Base-by-base conservation (phyloP, 2,113 vertebrate species). In the Pangasianodon gigas region DNA sequence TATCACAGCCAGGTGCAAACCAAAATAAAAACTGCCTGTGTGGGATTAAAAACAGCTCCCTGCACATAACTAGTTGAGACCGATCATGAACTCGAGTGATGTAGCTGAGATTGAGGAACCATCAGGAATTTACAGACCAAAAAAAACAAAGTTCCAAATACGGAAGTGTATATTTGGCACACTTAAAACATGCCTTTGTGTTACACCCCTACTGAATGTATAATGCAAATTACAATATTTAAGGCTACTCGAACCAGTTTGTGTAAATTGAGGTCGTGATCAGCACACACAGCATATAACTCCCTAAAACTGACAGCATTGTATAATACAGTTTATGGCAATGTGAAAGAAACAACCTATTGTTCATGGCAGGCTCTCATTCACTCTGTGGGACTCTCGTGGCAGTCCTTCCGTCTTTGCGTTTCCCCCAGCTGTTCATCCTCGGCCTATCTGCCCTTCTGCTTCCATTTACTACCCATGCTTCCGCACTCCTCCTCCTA, bases 341-440 rank as follows among this genome's bases (percentile, higher is more conserved):
- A 14, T 62, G 44, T 80, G 41, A 74, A 83, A 54, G 8, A 51
- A 6, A 67, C 62, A 16, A 56, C 52, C 52, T 67, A 77, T 52
- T 52, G 26, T 54, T 54, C 37, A 84, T 69, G 19, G 29, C 52
- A 85, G 56, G 56, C 69, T 65, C 16, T 37, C n/a, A 26, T 62
- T 65, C 54, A 44, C 37, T 51, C 84, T 69, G 26, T 65, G 41
- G 26, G 69, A 89, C 67, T 88, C 91, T 91, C 56, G 91, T 81
- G 83, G 46, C 1, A 52, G 85, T 89, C 69, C 89, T 91, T 92
- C 62, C 60, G 26, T 65, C 89, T 91, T 80, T 91, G 84, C 87
- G 26, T 87, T 71, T 82, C 92, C 81, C 91, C 90, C 91, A 89
- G 91, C 91, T 91, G 65, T 89, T 92, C 74, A 91, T 87, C 89